Evolutionary conservation across 2,888 invertebrate genomes (phyloP).

Genomic region (Druceiella hillmani): DNA sequence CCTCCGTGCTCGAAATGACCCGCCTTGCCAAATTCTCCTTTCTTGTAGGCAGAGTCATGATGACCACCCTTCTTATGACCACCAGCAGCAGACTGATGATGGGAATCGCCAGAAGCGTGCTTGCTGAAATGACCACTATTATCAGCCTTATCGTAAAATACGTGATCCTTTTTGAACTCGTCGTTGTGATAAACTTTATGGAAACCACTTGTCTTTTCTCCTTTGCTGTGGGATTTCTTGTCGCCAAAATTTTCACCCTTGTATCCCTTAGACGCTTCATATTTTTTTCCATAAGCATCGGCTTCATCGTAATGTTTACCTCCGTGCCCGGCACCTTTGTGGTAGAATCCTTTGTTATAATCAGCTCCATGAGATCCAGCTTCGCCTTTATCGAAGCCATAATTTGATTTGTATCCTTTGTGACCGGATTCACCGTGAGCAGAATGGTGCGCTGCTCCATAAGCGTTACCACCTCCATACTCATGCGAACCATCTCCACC

Average conservation of each 20-base stretch:
- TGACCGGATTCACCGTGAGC: conserved; percentile 48
- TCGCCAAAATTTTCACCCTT: conserved; percentile 51
- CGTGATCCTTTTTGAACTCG: conserved; percentile 66
- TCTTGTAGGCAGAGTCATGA: conserved; percentile 47
- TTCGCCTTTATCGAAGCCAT: conserved; percentile 50
- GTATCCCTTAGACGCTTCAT: conserved; percentile 44
- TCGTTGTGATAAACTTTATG: conserved; percentile 65
- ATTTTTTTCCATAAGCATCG: conserved; percentile 47
- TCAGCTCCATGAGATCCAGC: conserved; percentile 51
- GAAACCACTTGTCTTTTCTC: conserved; percentile 59
- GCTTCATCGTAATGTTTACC: conserved; percentile 47
- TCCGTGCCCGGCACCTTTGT: conserved; percentile 46
- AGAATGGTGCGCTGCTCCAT: conserved; percentile 38
- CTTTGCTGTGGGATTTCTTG: conserved; percentile 52
- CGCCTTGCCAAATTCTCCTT: conserved; percentile 43
- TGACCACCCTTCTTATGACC: conserved; percentile 49
- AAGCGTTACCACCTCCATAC: conserved; percentile 39
- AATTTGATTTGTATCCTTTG: conserved; percentile 45
- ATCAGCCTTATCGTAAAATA: conserved; percentile 62
- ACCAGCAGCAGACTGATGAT: conserved; percentile 48
- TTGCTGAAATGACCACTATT: conserved; percentile 55
- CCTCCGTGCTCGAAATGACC: conserved; percentile 36
- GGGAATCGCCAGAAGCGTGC: conserved; percentile 47
- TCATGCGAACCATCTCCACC: conserved; percentile 21
- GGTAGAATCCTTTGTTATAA: conserved; percentile 48